Evolutionary conservation across 2,113 vertebrate genomes (phyloP).

Genomic region (Mesocricetus auratus): DNA sequence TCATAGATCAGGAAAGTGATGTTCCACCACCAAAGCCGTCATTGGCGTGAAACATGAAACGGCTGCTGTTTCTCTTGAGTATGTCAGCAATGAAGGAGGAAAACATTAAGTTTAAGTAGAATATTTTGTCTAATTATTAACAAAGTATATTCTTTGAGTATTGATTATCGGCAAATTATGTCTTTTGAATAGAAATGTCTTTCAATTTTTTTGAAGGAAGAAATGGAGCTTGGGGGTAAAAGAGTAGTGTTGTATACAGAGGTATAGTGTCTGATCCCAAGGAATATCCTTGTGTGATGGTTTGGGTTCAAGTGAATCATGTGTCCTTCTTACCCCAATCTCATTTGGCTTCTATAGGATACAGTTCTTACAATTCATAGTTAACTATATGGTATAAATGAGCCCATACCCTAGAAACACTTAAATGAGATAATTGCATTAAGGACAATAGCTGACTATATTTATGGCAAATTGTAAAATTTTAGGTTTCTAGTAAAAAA

Average conservation of each 20-base stretch:
- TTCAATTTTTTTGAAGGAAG: neutral
- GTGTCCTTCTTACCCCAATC: neutral
- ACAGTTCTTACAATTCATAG: neutral
- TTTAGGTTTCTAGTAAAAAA: conserved; percentile 20
- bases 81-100: neutral
- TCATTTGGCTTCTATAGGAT: neutral
- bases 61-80: neutral
- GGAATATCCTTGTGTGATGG: too few species aligned
- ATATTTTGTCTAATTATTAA: neutral
- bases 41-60: too few species aligned
- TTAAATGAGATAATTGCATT: neutral
- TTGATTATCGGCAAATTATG: neutral
- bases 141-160: neutral
- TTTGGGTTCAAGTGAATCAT: neutral
- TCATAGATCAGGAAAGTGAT: neutral
- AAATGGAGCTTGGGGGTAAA: neutral
- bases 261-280: neutral
- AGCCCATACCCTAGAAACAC: neutral
- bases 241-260: neutral
- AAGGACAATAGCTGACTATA: neutral
- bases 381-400: neutral
- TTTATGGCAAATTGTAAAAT: conserved; percentile 24
- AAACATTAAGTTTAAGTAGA: neutral
- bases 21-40: neutral
- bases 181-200: neutral